These are phyloP conservation scores for Apus apus DNA, from an alignment of 2,113 vertebrate genomes.

Conservation along the genomic window DNA sequence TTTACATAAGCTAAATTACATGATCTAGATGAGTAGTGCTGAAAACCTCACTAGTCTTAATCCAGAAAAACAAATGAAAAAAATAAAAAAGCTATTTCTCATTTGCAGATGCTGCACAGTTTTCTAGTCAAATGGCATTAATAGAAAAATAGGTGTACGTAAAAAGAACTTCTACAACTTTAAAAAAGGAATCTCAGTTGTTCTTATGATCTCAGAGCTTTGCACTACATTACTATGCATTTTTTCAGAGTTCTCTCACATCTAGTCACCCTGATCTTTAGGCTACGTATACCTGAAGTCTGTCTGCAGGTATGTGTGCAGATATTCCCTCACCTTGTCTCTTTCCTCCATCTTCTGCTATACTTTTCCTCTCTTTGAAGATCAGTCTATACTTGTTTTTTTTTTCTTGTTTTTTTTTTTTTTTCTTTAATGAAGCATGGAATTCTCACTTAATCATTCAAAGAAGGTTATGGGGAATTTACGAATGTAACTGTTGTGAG, in stretches of 20 bases:
- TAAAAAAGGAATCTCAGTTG: background rate
- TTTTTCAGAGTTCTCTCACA: background rate
- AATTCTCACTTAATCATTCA: background rate
- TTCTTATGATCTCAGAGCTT: background rate
- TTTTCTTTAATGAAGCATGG: background rate
- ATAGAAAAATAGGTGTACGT: background rate
- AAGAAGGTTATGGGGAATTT: background rate
- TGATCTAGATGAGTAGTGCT: background rate
- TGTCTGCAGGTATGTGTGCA: background rate
- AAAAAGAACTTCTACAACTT: background rate
- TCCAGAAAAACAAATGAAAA: background rate
- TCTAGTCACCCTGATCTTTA: background rate
- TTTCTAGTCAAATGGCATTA: background rate
- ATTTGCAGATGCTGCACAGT: background rate
- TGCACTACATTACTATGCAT: background rate
- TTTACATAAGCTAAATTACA: background rate
- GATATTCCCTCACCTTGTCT: background rate
- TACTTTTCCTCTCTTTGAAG: conserved; percentile 4
- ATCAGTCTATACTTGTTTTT: background rate
- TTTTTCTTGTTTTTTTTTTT: background rate
- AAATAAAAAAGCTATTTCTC: background rate
- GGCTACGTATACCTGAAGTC: background rate
- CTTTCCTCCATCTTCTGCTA: background rate
- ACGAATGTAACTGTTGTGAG: background rate
- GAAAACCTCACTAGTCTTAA: background rate